These are phyloP conservation scores for Mylabris phalerata DNA, from an alignment of 1,140 invertebrate genomes.

Conservation along the genomic window DNA sequence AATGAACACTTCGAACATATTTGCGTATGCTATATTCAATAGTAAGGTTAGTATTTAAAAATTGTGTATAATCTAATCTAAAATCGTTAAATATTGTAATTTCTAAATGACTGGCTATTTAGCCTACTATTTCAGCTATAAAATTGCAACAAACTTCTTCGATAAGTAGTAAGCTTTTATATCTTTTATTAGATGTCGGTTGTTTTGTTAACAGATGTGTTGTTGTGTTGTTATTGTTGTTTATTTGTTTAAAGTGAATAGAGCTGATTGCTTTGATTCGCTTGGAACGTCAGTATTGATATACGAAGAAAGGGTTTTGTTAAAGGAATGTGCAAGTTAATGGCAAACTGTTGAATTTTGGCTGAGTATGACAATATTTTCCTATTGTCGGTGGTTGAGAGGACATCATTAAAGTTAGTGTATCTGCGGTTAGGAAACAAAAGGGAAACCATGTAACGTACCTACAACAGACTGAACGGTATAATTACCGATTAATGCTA, in stretches of 20 bases:
- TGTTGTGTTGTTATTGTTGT: too few species aligned
- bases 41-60: too few species aligned
- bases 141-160: too few species aligned
- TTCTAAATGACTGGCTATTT: too few species aligned
- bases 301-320: constrained; percentile 10
- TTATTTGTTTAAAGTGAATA: background rate
- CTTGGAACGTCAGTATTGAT: constrained; percentile 3
- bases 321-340: constrained; percentile 15
- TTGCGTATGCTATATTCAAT: too few species aligned
- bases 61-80: too few species aligned
- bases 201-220: too few species aligned
- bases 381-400: constrained; percentile 8
- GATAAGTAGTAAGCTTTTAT: too few species aligned
- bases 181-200: too few species aligned
- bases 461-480: constrained; percentile 6
- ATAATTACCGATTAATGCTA: constrained; percentile 9
- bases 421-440: constrained; percentile 10
- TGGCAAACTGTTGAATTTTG: constrained; percentile 14
- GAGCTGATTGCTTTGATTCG: constrained; percentile 10
- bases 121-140: too few species aligned
- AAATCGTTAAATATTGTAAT: too few species aligned
- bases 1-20: too few species aligned
- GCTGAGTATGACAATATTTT: constrained; percentile 14
- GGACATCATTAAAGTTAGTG: constrained; percentile 16
- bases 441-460: constrained; percentile 6